Conservation (phyloP, 2,888 invertebrate species). For the Cheiracanthium punctorium region DNA sequence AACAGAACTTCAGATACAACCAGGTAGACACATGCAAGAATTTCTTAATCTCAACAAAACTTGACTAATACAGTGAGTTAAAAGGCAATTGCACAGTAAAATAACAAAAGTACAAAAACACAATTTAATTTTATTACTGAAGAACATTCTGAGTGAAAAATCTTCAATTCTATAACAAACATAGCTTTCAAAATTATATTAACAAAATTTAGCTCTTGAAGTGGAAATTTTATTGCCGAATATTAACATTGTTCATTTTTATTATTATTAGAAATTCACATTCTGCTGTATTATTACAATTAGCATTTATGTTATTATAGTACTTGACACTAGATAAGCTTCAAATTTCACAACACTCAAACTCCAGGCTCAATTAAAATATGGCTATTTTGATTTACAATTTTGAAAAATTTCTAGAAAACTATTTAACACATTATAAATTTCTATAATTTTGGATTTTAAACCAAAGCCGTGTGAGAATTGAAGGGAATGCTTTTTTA, state of each 20-base stretch:
- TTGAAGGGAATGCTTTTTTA: conserved; percentile 67
- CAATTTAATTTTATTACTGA: conserved; percentile 67
- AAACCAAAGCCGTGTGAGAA: conserved; percentile 55
- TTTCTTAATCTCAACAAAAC: not conserved
- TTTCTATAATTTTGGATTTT: conserved; percentile 21
- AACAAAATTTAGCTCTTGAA: conserved; percentile 50
- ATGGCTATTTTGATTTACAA: not conserved
- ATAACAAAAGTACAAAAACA: conserved; percentile 47
- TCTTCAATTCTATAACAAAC: conserved; percentile 23
- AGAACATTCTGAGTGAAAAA: conserved; percentile 47
- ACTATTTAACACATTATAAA: conserved; percentile 5
- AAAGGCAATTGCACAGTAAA: conserved; percentile 1
- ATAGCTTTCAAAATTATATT: conserved; percentile 4
- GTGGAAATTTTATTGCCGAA: conserved; percentile 3
- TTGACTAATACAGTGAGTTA: not conserved
- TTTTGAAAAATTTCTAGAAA: not conserved
- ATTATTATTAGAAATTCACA: not conserved
- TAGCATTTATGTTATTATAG: conserved; percentile 27
- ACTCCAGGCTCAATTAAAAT: not conserved
- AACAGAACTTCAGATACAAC: not conserved
- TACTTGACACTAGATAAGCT: conserved; percentile 17
- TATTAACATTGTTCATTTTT: not conserved
- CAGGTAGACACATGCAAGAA: conserved; percentile 1
- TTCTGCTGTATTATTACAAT: conserved; percentile 26
- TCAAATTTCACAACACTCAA: not conserved